These are phyloP conservation scores for Leptopilina myrica DNA, from an alignment of 2,888 invertebrate genomes.

Conservation along the genomic window DNA sequence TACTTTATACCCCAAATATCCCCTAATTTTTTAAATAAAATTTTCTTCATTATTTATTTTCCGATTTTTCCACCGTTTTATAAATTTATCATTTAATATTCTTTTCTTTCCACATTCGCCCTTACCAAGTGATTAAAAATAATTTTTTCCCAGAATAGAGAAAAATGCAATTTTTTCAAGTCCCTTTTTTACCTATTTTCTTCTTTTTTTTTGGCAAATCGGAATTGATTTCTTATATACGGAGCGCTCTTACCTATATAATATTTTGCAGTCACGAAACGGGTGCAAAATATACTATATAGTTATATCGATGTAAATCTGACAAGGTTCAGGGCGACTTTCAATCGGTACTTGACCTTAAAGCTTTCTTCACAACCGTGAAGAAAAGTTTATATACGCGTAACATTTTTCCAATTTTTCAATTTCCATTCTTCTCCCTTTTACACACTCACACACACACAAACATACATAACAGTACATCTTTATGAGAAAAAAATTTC, in stretches of 20 bases:
- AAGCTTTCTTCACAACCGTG: conserved; percentile 6
- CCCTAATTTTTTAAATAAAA: no score
- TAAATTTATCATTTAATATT: no score
- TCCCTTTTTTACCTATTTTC: background rate
- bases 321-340: conserved; percentile 17
- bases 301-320: conserved; percentile 3
- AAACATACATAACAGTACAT: no score
- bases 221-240: background rate
- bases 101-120: no score
- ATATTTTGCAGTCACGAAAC: conserved; percentile 28
- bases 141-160: no score
- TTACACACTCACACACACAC: no score
- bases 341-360: conserved; percentile 30
- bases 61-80: no score
- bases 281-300: conserved; percentile 6
- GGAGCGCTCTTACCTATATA: background rate
- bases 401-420: conserved; percentile 17
- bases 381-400: background rate
- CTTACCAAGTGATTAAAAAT: no score
- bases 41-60: no score
- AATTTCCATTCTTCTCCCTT: background rate
- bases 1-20: no score
- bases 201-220: background rate
- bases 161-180: no score
- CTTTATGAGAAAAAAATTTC: background rate